phyloP scores from a whole-genome alignment of 2,797 vertebrate species.

The Tauraco hartlaubi region DNA sequence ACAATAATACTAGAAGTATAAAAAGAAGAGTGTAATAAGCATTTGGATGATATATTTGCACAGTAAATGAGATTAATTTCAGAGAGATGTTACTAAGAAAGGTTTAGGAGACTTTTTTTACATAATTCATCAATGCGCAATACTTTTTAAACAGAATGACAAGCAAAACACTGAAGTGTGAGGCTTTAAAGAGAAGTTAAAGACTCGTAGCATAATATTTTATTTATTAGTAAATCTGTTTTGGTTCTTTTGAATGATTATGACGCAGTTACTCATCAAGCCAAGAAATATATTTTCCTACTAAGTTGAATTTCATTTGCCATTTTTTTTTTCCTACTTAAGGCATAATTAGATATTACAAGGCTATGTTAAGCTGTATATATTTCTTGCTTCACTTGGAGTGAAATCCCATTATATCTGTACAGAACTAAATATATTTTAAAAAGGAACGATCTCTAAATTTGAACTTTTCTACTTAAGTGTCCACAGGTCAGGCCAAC shows the following conservation, averaged over 20 bases:
- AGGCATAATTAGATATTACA: not conserved
- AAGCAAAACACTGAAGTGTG: not conserved
- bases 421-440: not conserved
- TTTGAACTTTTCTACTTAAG: not conserved
- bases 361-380: not conserved
- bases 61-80: conserved; percentile 3
- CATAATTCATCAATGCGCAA: not conserved
- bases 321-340: not conserved
- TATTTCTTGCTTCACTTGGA: not conserved
- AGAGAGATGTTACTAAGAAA: not conserved
- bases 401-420: not conserved
- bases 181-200: not conserved
- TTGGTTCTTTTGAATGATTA: not conserved
- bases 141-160: not conserved
- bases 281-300: not conserved
- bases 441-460: not conserved
- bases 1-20: not conserved
- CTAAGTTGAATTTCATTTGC: not conserved
- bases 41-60: conserved; percentile 12
- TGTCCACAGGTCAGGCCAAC: not conserved
- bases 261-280: not conserved
- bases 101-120: not conserved
- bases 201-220: not conserved
- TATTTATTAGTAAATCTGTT: not conserved
- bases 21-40: not conserved